A percentile compares a stretch with the other conserved stretches of the same genome.
Evolutionary conservation across 2,888 invertebrate species (phyloP).

Genomic region (Macrophya alboannulata): DNA sequence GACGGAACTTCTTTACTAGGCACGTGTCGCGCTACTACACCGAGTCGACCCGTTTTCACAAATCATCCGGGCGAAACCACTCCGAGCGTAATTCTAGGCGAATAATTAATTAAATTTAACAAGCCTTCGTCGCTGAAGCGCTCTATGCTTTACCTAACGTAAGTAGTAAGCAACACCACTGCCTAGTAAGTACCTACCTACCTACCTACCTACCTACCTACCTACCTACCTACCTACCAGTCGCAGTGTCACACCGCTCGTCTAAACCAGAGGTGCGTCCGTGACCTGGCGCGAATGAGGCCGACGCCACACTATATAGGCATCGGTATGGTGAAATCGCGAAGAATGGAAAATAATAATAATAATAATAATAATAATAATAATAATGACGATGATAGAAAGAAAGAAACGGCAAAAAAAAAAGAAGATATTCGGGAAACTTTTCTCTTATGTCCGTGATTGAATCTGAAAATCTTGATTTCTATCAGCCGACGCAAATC

Average conservation of each 20-base stretch:
- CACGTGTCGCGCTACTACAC: conserved; percentile 5
- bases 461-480: background rate
- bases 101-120: conserved; percentile 54
- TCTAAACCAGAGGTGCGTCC: conserved; percentile 48
- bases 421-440: background rate
- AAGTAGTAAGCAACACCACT: conserved; percentile 17
- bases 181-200: conserved; percentile 1
- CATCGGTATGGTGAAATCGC: conserved; percentile 23
- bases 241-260: conserved; percentile 36
- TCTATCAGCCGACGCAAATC: background rate
- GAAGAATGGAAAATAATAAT: background rate
- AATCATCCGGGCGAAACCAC: conserved; percentile 40
- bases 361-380: background rate
- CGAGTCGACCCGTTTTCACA: conserved; percentile 42
- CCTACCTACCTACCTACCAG: conserved; percentile 25
- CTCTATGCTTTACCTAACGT: conserved; percentile 5
- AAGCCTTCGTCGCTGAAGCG: conserved; percentile 37
- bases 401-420: background rate
- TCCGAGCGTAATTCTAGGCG: conserved; percentile 31
- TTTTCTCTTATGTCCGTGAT: conserved; percentile 5
- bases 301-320: conserved; percentile 17
- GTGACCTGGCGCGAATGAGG: conserved; percentile 44
- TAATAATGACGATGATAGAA: background rate
- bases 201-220: conserved; percentile 23
- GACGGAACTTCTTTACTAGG: background rate